Base-by-base conservation (phyloP, 1,140 invertebrate genomes). In the Adelges cooleyi region DNA sequence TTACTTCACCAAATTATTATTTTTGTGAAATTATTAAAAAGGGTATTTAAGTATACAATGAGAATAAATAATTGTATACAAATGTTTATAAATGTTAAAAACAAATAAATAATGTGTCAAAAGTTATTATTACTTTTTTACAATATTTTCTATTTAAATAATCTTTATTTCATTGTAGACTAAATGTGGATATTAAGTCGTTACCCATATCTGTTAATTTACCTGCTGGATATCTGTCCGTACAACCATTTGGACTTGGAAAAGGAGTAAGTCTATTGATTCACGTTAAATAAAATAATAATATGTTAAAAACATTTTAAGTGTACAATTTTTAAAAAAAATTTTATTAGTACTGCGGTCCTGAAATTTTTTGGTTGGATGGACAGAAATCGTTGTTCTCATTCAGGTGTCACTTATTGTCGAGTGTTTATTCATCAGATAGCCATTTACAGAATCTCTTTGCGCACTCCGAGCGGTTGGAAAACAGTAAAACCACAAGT, bases 311-410 rank as follows among this genome's bases (percentile, higher is more conserved):
- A 23, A 23, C 5, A 22, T 5, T 50, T 50, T 33, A 36, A 11
- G 17, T 42, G 11, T 44, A 23, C 44, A 18, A 2, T 11, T 53
- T 13, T 36, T 22, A 52, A 18, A 22, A 6, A 38, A 22, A 23
- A 38, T 54, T 25, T 51, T 56, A 44, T 66, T 78, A 93, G 89
- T 90, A 88, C 75, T 79, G 87, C 65, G 90, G 90, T 1, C 90
- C 91, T 10, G 92, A 95, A 71, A 86, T 95, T 15, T 84, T 84
- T 68, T 95, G 91, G 91, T 87, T 96, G 29, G 92, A 96, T 75
- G 82, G 84, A 50, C 91, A 92, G 70, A 86, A 88, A 71, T 84
- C 83, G 42, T 80, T 96, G 1, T 95, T 95, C 71, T 84, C 82
- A 38, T 85, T 94, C n/a, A 81, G 81, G 36, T 79, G 95, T 33